A percentile compares a stretch with the other conserved stretches of the same genome.
phyloP scores from a whole-genome alignment of 1,140 invertebrate genomes.

The Agrypnia vestita region DNA sequence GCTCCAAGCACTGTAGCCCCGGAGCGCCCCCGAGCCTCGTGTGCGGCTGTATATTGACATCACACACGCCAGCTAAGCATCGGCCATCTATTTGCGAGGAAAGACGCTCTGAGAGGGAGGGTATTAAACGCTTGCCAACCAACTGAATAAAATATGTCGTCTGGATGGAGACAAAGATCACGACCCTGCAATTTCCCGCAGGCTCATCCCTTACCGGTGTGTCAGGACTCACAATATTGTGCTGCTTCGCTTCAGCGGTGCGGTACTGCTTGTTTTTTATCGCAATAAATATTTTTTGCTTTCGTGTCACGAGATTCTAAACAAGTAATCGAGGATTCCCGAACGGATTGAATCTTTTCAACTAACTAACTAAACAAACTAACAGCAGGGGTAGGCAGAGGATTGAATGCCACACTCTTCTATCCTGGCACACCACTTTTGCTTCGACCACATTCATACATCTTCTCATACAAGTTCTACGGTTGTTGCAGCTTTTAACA shows the following conservation, averaged over 20 bases:
- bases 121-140: constrained; percentile 50
- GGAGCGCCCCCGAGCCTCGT: not conserved
- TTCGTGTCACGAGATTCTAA: too few relatives aligned
- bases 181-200: constrained; percentile 50
- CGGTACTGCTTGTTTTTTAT: not conserved
- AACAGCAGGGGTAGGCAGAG: too few relatives aligned
- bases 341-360: too few relatives aligned
- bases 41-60: constrained; percentile 1
- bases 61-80: constrained; percentile 13
- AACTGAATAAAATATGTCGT: constrained; percentile 55
- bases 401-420: too few relatives aligned
- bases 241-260: not conserved
- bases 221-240: constrained; percentile 13
- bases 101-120: constrained; percentile 16
- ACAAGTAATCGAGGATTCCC: too few relatives aligned
- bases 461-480: too few relatives aligned
- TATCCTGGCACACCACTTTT: too few relatives aligned
- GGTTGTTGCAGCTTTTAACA: too few relatives aligned
- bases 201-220: constrained; percentile 27
- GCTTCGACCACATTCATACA: too few relatives aligned
- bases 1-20: not conserved
- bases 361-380: too few relatives aligned
- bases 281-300: not conserved
- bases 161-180: constrained; percentile 56
- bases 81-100: constrained; percentile 21